Percentiles rank a stretch among this genome's conserved stretches.
Conservation (phyloP, 2,113 vertebrate species). For the Mixornis gularis region DNA sequence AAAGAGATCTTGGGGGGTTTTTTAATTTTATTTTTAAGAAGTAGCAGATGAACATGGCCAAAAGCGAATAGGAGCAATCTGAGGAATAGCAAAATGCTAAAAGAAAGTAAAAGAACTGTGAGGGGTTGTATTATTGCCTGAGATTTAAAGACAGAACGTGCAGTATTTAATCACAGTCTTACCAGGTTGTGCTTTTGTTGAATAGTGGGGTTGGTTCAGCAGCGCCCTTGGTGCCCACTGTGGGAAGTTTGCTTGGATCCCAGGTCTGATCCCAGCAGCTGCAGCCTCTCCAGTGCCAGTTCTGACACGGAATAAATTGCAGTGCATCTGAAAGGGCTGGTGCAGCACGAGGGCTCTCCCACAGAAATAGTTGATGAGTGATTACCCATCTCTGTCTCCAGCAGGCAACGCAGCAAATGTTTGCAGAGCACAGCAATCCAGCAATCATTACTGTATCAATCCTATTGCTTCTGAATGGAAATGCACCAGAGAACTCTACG, state of each 20-base stretch:
- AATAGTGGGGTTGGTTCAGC: background rate
- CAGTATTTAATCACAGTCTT: background rate
- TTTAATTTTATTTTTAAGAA: background rate
- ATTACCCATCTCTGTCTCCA: background rate
- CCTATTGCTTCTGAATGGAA: background rate
- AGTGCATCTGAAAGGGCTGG: background rate
- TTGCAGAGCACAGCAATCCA: background rate
- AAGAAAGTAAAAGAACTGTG: background rate
- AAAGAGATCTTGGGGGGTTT: background rate
- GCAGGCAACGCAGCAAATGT: background rate
- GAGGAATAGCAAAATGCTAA: background rate
- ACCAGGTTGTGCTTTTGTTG: background rate
- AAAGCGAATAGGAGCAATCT: background rate
- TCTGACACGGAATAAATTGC: background rate
- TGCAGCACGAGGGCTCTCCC: background rate
- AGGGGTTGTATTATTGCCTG: background rate
- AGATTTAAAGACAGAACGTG: background rate
- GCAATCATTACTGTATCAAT: background rate
- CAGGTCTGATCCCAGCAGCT: background rate
- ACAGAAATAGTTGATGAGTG: background rate
- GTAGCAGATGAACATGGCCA: background rate
- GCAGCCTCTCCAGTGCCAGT: background rate
- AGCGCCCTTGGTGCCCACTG: background rate
- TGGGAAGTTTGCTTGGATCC: background rate
- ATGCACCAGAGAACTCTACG: background rate